phyloP scores from a whole-genome alignment of 2,888 invertebrate species.

The Rotaria socialis region DNA sequence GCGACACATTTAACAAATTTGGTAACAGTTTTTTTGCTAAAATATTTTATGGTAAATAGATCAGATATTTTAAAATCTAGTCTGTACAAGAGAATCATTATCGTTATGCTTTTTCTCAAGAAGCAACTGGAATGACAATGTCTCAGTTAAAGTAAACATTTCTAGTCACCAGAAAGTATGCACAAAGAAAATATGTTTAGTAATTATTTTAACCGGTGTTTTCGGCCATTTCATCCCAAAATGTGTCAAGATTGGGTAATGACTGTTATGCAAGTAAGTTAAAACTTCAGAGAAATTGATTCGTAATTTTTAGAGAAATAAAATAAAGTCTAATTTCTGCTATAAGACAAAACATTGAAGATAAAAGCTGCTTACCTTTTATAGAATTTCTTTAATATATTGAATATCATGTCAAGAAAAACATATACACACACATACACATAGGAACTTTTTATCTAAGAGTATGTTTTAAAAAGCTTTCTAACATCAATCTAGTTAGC shows the following conservation, averaged over 20 bases:
- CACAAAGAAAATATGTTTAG: not conserved
- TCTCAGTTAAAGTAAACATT: not conserved
- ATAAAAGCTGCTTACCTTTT: too few relatives aligned
- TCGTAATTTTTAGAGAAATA: not conserved
- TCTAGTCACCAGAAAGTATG: too few relatives aligned
- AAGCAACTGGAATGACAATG: conserved; percentile 16
- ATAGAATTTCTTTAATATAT: too few relatives aligned
- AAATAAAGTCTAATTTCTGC: too few relatives aligned
- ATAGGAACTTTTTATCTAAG: too few relatives aligned
- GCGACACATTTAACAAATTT: conserved; percentile 59
- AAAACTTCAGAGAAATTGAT: not conserved
- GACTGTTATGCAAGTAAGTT: conserved; percentile 22
- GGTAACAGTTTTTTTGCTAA: conserved; percentile 49
- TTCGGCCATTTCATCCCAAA: conserved; percentile 25
- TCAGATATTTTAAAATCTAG: not conserved
- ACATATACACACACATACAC: too few relatives aligned
- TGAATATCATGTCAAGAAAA: too few relatives aligned
- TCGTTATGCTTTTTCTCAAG: not conserved
- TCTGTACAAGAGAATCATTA: conserved; percentile 31
- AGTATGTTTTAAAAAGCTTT: too few relatives aligned
- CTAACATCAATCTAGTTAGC: too few relatives aligned
- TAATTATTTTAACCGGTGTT: conserved; percentile 32
- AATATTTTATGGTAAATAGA: not conserved
- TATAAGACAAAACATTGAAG: too few relatives aligned
- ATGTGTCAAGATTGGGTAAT: conserved; percentile 34